A percentile compares a stretch with the other conserved stretches of the same genome.
These are phyloP conservation scores for Osmerus mordax DNA, from an alignment of 2,113 vertebrate species.

Conservation along the genomic window DNA sequence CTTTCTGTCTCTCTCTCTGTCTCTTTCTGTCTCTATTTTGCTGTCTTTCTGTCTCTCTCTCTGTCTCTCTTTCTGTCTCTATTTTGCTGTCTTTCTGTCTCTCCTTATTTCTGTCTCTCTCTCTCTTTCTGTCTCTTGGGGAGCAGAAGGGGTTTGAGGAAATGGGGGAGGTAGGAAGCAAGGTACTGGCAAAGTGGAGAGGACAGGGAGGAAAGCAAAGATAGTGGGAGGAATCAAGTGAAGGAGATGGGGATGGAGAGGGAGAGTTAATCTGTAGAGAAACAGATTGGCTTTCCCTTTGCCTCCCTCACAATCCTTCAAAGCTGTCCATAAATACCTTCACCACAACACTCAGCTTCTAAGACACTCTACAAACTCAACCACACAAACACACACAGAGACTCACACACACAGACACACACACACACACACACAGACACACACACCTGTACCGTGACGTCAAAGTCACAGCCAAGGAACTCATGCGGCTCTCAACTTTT, in stretches of 20 bases:
- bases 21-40: background rate
- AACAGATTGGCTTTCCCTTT: constrained; percentile 56
- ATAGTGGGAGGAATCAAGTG: background rate
- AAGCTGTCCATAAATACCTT: constrained; percentile 50
- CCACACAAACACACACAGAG: constrained; percentile 8
- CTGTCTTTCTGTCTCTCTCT: background rate
- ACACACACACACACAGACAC: constrained; percentile 4
- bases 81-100: background rate
- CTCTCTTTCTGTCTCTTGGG: constrained; percentile 15
- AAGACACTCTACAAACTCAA: background rate
- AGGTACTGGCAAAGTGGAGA: background rate
- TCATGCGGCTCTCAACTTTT: constrained; percentile 32
- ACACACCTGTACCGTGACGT: background rate
- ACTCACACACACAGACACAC: background rate
- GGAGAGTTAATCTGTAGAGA: constrained; percentile 67
- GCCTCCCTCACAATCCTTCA: constrained; percentile 54
- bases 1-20: background rate
- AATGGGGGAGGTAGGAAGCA: constrained; percentile 17
- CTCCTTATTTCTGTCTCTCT: background rate
- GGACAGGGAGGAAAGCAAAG: background rate
- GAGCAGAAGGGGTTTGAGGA: constrained; percentile 20
- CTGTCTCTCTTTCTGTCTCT: background rate
- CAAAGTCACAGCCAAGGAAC: constrained; percentile 24
- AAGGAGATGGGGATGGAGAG: constrained; percentile 40
- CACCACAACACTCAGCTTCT: constrained; percentile 24